Percentiles rank a stretch among this genome's conserved stretches.
Evolutionary conservation across 1,140 invertebrate genomes (phyloP).

Genomic region (Epicauta chinensis): DNA sequence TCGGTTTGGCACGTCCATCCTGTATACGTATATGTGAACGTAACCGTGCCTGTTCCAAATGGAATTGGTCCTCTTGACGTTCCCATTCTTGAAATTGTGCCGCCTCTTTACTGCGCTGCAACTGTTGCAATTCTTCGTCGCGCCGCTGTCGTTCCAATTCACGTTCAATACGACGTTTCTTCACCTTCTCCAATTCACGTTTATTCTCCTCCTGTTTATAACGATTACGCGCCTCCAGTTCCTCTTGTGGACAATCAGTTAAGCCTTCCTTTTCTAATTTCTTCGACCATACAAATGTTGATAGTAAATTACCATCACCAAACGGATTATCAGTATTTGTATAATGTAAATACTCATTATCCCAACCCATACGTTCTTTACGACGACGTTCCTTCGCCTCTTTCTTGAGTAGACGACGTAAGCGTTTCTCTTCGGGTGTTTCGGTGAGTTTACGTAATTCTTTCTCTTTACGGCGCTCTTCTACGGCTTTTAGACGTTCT

Average conservation of each 20-base stretch:
- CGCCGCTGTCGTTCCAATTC: slow-evolving; percentile 84
- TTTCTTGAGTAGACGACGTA: slow-evolving; percentile 82
- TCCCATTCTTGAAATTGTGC: slow-evolving; percentile 93
- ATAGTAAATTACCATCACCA: slow-evolving; percentile 88
- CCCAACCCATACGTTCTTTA: slow-evolving; percentile 92
- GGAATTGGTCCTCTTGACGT: slow-evolving; percentile 90
- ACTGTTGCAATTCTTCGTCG: slow-evolving; percentile 81
- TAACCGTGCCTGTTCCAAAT: slow-evolving; percentile 81
- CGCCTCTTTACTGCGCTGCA: slow-evolving; percentile 90
- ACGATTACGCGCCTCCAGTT: slow-evolving; percentile 78
- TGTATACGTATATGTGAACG: slow-evolving; percentile 92
- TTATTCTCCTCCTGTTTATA: slow-evolving; percentile 89
- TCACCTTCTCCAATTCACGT: slow-evolving; percentile 83
- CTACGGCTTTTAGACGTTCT: slow-evolving; percentile 56
- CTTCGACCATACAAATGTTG: slow-evolving; percentile 95
- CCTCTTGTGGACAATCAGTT: slow-evolving; percentile 67
- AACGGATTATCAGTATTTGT: slow-evolving; percentile 99
- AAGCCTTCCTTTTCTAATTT: slow-evolving; percentile 95
- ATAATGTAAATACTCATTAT: slow-evolving; percentile 92
- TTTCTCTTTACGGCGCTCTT: slow-evolving; percentile 68
- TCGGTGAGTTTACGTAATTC: slow-evolving; percentile 83
- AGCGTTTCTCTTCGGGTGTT: slow-evolving; percentile 87
- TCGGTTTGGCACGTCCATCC: slow-evolving; percentile 94
- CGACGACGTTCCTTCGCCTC: slow-evolving; percentile 83
- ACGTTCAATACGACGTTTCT: slow-evolving; percentile 81